Evolutionary conservation across 2,888 invertebrate species (phyloP).

Genomic region (Arctia plantaginis): DNA sequence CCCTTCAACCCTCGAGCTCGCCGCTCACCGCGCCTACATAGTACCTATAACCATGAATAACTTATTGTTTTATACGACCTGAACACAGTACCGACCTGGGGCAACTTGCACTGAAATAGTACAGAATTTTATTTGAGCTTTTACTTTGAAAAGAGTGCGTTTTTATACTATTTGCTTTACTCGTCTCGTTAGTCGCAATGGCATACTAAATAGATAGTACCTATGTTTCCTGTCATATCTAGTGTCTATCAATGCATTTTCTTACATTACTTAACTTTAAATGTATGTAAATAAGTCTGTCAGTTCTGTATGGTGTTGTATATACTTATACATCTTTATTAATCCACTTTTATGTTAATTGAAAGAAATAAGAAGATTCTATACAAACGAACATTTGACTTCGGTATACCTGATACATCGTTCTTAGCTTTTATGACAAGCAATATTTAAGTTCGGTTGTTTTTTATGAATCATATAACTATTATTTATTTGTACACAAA

Average conservation of each 20-base stretch:
- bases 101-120: conserved; percentile 70
- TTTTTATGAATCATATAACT: background rate
- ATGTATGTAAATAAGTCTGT: background rate
- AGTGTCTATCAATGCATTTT: background rate
- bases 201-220: conserved; percentile 5
- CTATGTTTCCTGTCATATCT: conserved; percentile 26
- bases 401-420: background rate
- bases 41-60: conserved; percentile 77
- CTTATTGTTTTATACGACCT: conserved; percentile 70
- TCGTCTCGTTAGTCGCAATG: conserved; percentile 15
- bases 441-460: background rate
- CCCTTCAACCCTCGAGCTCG: conserved; percentile 70
- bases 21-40: conserved; percentile 64
- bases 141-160: conserved; percentile 13
- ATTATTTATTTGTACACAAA: background rate
- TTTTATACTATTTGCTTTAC: conserved; percentile 25
- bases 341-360: background rate
- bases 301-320: background rate
- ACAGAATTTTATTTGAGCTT: conserved; percentile 41
- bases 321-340: background rate
- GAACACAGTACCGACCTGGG: conserved; percentile 77
- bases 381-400: background rate
- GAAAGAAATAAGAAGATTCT: background rate
- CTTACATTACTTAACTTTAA: background rate
- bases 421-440: background rate